These are phyloP conservation scores for Lutjanus campechanus DNA, from an alignment of 2,797 vertebrate species.

Conservation along the genomic window DNA sequence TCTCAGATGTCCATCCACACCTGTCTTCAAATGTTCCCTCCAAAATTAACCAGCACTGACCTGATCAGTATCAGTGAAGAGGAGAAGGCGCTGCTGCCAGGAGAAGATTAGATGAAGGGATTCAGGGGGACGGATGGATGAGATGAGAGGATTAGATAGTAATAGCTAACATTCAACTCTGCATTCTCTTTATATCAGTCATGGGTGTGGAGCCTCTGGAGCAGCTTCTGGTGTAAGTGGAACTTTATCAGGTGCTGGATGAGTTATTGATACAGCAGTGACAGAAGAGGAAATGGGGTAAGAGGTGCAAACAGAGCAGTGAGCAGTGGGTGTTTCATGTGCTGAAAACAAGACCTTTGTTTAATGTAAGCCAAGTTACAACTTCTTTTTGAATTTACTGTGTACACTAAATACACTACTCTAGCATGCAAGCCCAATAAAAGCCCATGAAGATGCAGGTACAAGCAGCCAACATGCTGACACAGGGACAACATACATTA, in stretches of 20 bases:
- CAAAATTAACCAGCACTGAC: slow-evolving; percentile 60
- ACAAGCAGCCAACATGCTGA: slow-evolving; percentile 3
- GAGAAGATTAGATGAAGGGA: slow-evolving; percentile 42
- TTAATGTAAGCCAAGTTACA: slow-evolving; percentile 21
- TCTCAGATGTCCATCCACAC: slow-evolving; percentile 55
- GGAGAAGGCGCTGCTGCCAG: slow-evolving; percentile 19
- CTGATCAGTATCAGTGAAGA: slow-evolving; percentile 40
- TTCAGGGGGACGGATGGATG: slow-evolving; percentile 19
- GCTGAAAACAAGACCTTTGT: slow-evolving; percentile 21
- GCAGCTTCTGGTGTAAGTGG: slow-evolving; percentile 21
- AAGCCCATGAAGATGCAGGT: slow-evolving; percentile 13
- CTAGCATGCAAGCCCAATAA: not conserved
- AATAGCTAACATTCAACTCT: slow-evolving; percentile 30
- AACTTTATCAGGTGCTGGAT: slow-evolving; percentile 48
- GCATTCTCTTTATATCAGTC: slow-evolving; percentile 34
- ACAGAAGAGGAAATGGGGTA: slow-evolving; percentile 41
- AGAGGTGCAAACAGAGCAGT: slow-evolving; percentile 1
- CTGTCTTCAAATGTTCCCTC: slow-evolving; percentile 61
- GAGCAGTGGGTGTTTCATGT: not conserved
- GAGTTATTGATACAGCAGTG: slow-evolving; percentile 36
- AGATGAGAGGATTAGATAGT: slow-evolving; percentile 40
- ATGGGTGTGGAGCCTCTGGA: slow-evolving; percentile 18
- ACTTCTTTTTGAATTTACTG: slow-evolving; percentile 2
- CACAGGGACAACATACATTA: not conserved
- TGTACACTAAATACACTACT: slow-evolving; percentile 17